Percentiles rank a stretch among this genome's conserved stretches.
Evolutionary conservation across 2,113 vertebrate species (phyloP).

Genomic region (Phaethornis superciliosus): DNA sequence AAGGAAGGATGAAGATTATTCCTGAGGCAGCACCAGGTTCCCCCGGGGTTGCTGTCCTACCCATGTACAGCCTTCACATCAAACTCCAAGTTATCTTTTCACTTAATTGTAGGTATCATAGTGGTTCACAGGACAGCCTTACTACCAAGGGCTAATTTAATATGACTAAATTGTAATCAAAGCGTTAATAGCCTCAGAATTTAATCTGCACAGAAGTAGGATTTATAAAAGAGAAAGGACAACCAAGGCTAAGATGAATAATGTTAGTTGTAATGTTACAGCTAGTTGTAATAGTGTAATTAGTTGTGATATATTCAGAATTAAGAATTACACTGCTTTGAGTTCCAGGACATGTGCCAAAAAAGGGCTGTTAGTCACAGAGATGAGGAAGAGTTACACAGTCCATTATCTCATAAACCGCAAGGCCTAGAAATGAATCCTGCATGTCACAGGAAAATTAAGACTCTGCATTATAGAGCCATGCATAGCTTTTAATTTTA

Average conservation of each 20-base stretch:
- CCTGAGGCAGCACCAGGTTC: background rate
- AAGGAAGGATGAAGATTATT: background rate
- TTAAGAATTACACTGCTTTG: slow-evolving; percentile 51
- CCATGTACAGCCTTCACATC: background rate
- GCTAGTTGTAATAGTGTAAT: slow-evolving; percentile 68
- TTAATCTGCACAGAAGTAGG: slow-evolving; percentile 48
- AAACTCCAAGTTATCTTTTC: slow-evolving; percentile 39
- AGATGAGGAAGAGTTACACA: background rate
- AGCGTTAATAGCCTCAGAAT: slow-evolving; percentile 62
- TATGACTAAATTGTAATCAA: slow-evolving; percentile 58
- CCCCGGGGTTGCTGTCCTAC: background rate
- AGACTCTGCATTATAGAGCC: background rate
- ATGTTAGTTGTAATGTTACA: slow-evolving; percentile 61
- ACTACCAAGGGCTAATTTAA: slow-evolving; percentile 60
- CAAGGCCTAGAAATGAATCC: background rate
- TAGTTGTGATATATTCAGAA: slow-evolving; percentile 68
- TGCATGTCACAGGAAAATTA: background rate
- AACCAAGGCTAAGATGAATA: slow-evolving; percentile 55
- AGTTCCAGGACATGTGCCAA: slow-evolving; percentile 31
- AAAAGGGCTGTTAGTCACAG: slow-evolving; percentile 19
- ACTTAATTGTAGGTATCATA: slow-evolving; percentile 58
- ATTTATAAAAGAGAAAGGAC: slow-evolving; percentile 55
- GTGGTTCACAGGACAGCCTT: slow-evolving; percentile 36
- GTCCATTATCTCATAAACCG: slow-evolving; percentile 15
- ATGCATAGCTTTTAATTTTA: background rate